Evolutionary conservation across 2,888 invertebrate species (phyloP).

Genomic region (Orthosia gothica): DNA sequence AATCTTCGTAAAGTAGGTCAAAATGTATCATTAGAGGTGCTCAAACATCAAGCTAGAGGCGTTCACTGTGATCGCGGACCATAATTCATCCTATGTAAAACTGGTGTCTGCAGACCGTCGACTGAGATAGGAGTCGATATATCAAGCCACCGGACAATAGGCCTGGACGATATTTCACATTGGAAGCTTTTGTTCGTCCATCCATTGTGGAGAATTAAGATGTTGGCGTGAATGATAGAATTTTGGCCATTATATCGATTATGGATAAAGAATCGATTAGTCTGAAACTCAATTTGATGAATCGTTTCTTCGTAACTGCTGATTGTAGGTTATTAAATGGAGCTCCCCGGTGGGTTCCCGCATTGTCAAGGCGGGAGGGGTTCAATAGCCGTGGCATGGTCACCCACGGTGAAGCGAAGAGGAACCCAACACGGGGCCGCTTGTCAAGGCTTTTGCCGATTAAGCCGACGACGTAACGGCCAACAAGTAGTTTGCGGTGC

Average conservation of each 20-base stretch:
- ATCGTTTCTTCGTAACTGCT: conserved; percentile 38
- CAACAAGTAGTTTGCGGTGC: no score
- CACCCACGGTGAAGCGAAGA: no score
- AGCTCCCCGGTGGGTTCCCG: no score
- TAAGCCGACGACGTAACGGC: no score
- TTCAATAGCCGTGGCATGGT: no score
- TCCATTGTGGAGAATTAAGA: conserved; percentile 77
- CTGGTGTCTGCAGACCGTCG: conserved; percentile 62
- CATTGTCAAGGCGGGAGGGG: no score
- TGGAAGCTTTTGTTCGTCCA: conserved; percentile 72
- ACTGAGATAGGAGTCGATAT: conserved; percentile 73
- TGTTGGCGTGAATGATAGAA: conserved; percentile 63
- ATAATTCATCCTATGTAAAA: conserved; percentile 71
- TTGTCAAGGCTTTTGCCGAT: no score
- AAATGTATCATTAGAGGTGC: conserved; percentile 53
- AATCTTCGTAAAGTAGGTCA: conserved; percentile 34
- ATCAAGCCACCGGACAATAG: conserved; percentile 77
- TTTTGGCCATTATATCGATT: conserved; percentile 59
- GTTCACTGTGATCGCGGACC: conserved; percentile 36
- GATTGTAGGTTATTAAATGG: background rate
- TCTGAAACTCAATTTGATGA: conserved; percentile 38
- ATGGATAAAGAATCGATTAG: conserved; percentile 47
- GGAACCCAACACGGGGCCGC: no score
- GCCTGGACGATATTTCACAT: conserved; percentile 76
- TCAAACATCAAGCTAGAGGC: conserved; percentile 47